A percentile compares a stretch with the other conserved stretches of the same genome.
Conservation (phyloP, 2,113 vertebrate genomes). For the Clarias magur region DNA sequence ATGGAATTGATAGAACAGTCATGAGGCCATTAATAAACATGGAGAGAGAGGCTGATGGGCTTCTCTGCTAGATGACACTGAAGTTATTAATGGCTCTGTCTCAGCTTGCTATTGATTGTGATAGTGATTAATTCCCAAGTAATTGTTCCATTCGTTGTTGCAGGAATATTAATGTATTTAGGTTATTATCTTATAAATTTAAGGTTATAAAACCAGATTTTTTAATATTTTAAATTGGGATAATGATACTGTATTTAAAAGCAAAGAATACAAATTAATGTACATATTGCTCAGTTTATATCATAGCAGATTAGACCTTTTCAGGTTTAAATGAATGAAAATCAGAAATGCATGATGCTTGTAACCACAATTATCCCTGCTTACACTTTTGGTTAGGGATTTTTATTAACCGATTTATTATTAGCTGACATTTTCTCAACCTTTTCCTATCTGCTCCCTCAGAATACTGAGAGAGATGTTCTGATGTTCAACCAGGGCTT, state of each 20-base stretch:
- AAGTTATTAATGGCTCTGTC: constrained; percentile 45
- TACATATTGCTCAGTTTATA: neutral
- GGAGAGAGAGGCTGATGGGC: neutral
- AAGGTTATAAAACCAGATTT: neutral
- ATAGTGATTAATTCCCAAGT: constrained; percentile 49
- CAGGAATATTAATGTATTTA: constrained; percentile 24
- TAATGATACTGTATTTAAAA: neutral
- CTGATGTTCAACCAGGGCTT: constrained; percentile 7
- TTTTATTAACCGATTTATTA: neutral
- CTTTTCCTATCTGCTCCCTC: constrained; percentile 26
- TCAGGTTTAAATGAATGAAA: neutral
- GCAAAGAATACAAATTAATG: neutral
- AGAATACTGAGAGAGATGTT: constrained; percentile 33
- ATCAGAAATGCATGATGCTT: neutral
- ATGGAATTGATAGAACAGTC: constrained; percentile 42
- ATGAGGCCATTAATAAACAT: constrained; percentile 42
- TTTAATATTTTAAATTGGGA: neutral
- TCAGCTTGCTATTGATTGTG: constrained; percentile 30
- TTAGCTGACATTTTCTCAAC: constrained; percentile 44
- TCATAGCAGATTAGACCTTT: neutral
- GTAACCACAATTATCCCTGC: neutral
- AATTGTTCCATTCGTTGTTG: constrained; percentile 33
- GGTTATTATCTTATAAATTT: constrained; percentile 30
- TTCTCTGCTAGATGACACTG: neutral
- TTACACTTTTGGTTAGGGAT: neutral